Base-by-base conservation (phyloP, 2,113 vertebrate species). In the Triplophysa tibetana region DNA sequence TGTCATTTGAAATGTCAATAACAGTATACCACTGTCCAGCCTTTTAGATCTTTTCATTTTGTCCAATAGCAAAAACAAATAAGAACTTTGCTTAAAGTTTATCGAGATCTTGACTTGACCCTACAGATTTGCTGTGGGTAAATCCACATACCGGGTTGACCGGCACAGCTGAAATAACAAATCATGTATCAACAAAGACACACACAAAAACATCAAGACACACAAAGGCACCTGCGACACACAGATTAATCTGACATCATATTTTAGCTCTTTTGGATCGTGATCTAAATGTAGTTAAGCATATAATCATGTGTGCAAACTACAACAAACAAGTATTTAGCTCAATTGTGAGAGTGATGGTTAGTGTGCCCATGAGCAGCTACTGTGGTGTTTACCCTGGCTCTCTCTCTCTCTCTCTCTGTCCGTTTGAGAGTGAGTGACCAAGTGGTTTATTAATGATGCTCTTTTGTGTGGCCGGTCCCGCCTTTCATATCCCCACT, bases 171-270 rank as follows among this genome's bases (percentile, higher is more conserved):
- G 50, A 16, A 52, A 52, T 52, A 52, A 52, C 50, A 52, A 13
- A 45, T 10, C 43, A 52, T 52, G 3, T 17, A 1, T 52, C 13
- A 16, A 84, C 83, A 48, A 82, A 73, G 72, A 65, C 58, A 52
- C 74, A 72, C 73, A 65, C 52, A 66, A 75, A 80, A 24, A 81
- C 74, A 82, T 75, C 72, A 13, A 73, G 26, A 19, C 14, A 45
- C 14, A 21, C 56, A 63, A 68, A 62, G 62, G 61, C 67, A 33
- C 41, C 38, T 58, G 60, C 63, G 69, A 79, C 63, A 68, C 43
- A 45, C 33, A 6, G 33, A 33, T 33, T 4, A 33, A 33, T 33
- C 33, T 33, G 33, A 33, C 33, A 33, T 33, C 33, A 33, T 33
- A 6, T 33, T 5, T 33, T 1, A 33, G 33, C 33, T 38, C 33